Base-by-base conservation (phyloP, 2,113 vertebrate species). In the Rhinopithecus roxellana region DNA sequence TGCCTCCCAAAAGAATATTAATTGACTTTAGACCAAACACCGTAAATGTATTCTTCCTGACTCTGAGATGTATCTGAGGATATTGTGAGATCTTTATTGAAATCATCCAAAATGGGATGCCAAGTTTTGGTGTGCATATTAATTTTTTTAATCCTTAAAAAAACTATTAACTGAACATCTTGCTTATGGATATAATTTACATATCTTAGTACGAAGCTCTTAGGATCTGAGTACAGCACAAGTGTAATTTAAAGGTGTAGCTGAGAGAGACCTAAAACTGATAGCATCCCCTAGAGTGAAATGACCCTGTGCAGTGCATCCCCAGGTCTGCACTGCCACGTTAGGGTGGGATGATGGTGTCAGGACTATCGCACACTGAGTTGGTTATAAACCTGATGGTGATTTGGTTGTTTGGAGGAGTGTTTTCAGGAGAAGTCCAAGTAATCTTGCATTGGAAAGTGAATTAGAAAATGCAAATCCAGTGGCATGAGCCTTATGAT, bases 71-170 rank as follows among this genome's bases (percentile, higher is more conserved):
- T 84, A 20, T 89, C 48, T 82, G 30, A 93, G 32, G 61, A n/a
- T 59, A 77, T 72, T 67, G 9, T 48, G 59, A 88, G 25, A n/a
- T 86, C 17, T 16, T 52, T 89, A 38, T 10, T 83, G 89, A 96
- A 92, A 70, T 77, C 30, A 97, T 22, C 9, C 43, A 45, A 69
- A 79, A 59, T 55, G 57, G 40, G 64, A 75, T 84, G 22, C 61
- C n/a, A 92, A 3, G 32, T 94, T 96, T 98, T 83, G 16, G 22
- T 81, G 35, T 82, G 22, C n/a, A 50, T 90, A 45, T 87, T 89
- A 52, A 95, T 78, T 91, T 89, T 38, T 74, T 89, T 78, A 89
- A 12, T 67, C 23, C n/a, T n/a, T 92, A 64, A 92, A 35, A 85
- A 81, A 57, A 17, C 77, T 72, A n/a, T 79, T 48, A 87, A 75